Evolutionary conservation across 2,888 invertebrate genomes (phyloP), one percentile per base, ranked within the genome.

Genomic region (Phalera bucephala): DNA sequence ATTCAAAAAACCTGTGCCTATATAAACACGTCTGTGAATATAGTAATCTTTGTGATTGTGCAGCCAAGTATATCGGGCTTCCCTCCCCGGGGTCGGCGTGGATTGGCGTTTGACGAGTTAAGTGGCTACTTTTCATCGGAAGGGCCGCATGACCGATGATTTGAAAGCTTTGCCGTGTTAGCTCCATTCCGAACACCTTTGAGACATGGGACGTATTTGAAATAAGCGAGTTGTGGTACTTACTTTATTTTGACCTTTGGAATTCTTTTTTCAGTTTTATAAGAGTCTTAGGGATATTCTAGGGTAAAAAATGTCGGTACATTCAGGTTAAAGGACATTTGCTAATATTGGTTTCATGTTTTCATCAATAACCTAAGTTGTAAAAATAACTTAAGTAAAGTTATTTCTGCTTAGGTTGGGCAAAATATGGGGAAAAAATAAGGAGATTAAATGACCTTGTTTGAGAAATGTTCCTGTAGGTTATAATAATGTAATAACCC

Each of bases 131-230:
- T 85, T 81, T 82, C 83, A 83, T 80, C 77, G 74, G 61, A 75
- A 79, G 71, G 82, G 77, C 72, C 64, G 65, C 71, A 73, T 85
- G 84, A 86, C 79, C 83, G 85, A 87, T 83, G 75, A 71, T 66
- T 75, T 85, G 75, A 88, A 81, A 87, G 86, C 86, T 74, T 87
- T 84, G 67, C 81, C 80, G 60, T 87, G 88, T 88, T 72, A 64
- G 72, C 68, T 66, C 63, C 58, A 41, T 34, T 42, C 48, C 52
- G 54, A 64, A 63, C 72, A 76, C 77, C 77, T 77, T 68, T 45
- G 32, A 1, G 29, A 19, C 29, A 7, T 9, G 29, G 19, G 29
- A 11, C 19, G 29, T 17, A 29, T 6, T 29, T 7, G 19, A 28
- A 4, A 15, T 13, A 9, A 15, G 5, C 0, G 15, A 25, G 1